Conservation (phyloP, 2,888 invertebrate species). For the Trachelus iudaicus region DNA sequence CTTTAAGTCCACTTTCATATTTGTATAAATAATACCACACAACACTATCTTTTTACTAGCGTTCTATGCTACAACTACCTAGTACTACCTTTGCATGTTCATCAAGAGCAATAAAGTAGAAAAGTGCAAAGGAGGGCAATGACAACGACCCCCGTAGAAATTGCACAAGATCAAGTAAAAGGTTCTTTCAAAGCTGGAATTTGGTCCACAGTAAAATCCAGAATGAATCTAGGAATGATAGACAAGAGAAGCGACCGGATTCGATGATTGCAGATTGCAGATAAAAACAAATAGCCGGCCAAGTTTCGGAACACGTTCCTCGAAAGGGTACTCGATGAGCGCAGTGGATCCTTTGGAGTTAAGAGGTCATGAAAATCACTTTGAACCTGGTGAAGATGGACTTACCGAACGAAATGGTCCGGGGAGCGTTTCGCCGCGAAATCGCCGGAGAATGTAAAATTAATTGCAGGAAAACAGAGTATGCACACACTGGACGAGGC, state of each 20-base stretch:
- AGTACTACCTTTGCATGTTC: background rate
- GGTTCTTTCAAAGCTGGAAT: background rate
- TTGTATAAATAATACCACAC: background rate
- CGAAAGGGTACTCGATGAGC: background rate
- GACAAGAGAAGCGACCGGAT: background rate
- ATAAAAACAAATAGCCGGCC: slow-evolving; percentile 56
- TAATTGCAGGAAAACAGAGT: slow-evolving; percentile 57
- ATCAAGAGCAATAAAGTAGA: background rate
- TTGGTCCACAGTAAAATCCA: background rate
- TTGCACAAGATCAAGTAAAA: background rate
- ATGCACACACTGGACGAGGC: slow-evolving; percentile 53
- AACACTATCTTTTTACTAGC: background rate
- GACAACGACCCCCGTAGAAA: background rate
- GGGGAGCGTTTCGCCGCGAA: slow-evolving; percentile 39
- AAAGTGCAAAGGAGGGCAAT: background rate
- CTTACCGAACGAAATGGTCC: slow-evolving; percentile 50
- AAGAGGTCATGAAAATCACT: background rate
- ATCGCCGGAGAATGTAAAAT: slow-evolving; percentile 52
- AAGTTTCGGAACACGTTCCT: slow-evolving; percentile 47
- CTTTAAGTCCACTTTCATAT: background rate
- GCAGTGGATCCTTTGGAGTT: background rate
- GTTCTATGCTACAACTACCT: background rate
- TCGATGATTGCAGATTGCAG: slow-evolving; percentile 20
- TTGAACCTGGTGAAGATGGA: slow-evolving; percentile 11
- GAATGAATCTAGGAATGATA: background rate